Conservation (phyloP, 2,113 vertebrate species). For the Aepyceros melampus region DNA sequence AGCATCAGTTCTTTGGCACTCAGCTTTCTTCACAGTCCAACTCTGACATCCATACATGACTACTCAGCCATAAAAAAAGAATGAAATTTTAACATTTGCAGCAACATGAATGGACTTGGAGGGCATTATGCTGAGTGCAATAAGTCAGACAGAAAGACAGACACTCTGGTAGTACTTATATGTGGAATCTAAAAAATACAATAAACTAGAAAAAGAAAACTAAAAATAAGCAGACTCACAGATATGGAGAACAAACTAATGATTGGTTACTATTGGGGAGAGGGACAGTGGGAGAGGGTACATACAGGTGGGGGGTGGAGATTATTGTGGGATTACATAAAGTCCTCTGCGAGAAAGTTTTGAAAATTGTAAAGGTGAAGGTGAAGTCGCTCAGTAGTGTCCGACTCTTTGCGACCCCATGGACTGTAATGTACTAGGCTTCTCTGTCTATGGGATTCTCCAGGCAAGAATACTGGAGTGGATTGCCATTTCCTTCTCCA, state of each 20-base stretch:
- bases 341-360: background rate
- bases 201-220: background rate
- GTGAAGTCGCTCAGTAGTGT: too few relatives aligned
- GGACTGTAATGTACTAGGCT: too few relatives aligned
- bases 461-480: too few relatives aligned
- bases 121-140: background rate
- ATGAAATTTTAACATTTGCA: background rate
- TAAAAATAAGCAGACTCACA: background rate
- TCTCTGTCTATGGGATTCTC: too few relatives aligned
- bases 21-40: background rate
- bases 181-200: background rate
- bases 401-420: too few relatives aligned
- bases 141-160: background rate
- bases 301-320: background rate
- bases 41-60: background rate
- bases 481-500: too few relatives aligned
- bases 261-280: background rate
- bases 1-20: accelerated
- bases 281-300: background rate
- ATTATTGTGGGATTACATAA: background rate
- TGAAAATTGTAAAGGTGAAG: background rate
- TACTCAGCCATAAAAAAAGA: background rate
- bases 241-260: background rate
- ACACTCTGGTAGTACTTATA: background rate
- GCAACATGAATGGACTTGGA: background rate